Evolutionary conservation across 2,797 vertebrate species (phyloP), one percentile per base, ranked within the genome.

Genomic region (Cossypha heuglini): DNA sequence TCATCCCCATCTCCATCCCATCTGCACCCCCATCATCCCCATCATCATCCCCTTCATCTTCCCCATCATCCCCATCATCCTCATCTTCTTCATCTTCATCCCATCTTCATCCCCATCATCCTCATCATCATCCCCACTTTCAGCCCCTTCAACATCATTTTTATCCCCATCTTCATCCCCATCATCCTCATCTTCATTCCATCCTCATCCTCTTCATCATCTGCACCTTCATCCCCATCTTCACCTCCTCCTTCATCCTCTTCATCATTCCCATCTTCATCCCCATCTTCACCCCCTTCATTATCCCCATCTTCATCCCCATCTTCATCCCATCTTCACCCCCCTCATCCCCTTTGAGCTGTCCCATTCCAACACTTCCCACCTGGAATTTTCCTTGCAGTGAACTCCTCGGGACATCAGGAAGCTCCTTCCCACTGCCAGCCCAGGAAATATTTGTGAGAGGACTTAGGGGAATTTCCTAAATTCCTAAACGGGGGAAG

Each of bases 351-450:
- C 66, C 13, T 35, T 5, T 4, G 7, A n/a, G 28, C 1, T 13
- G 21, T 5, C 46, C 6, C 68, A 19, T 10, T n/a, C 43, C 42
- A 1, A 0, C 0, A 0, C 20, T 43, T 19, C 79, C 20, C 58
- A 9, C 31, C 5, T 6, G 14, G 22, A 2, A 3, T 58, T 29
- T 20, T 29, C 42, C 62, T 45, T 0, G 0, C 48, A 11, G 31
- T 21, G 24, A 35, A 26, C 45, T 12, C 5, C 0, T 18, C 0
- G 1, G 33, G 51, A 11, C 1, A 1, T 16, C 52, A 37, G 45
- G 15, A 57, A 43, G 6, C 1, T 18, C 25, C 33, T 86, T 52
- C 42, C 63, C 52, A 16, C n/a, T n/a, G n/a, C n/a, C n/a, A n/a
- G n/a, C n/a, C n/a, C 1, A 0, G 59, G 52, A 73, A 74, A 46